phyloP scores from a whole-genome alignment of 2,113 vertebrate species.

The Lampris megalopsis region DNA sequence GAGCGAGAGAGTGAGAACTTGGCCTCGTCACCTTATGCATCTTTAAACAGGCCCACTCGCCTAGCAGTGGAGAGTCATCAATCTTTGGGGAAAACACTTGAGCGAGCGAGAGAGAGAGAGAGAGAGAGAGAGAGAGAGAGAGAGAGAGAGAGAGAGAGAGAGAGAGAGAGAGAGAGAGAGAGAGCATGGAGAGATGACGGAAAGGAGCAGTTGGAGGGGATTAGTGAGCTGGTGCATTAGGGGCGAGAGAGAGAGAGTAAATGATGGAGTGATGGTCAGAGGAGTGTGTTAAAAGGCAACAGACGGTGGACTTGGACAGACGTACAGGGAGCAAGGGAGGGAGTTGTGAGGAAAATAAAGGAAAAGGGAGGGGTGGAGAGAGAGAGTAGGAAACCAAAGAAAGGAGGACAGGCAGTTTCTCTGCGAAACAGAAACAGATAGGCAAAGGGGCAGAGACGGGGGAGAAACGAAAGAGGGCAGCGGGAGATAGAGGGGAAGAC shows the following conservation, averaged over 20 bases:
- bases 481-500: not conserved
- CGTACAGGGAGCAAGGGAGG: not conserved
- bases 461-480: constrained; percentile 68
- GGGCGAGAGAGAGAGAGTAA: constrained; percentile 23
- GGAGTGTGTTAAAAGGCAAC: constrained; percentile 33
- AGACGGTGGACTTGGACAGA: constrained; percentile 11
- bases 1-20: constrained; percentile 52
- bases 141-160: constrained; percentile 56
- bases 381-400: constrained; percentile 30
- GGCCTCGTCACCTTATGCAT: constrained; percentile 83
- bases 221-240: constrained; percentile 53
- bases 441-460: constrained; percentile 58
- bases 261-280: constrained; percentile 50
- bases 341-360: not conserved
- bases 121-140: constrained; percentile 35
- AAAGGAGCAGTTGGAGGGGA: constrained; percentile 52
- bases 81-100: constrained; percentile 77
- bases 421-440: constrained; percentile 46
- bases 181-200: constrained; percentile 52
- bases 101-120: constrained; percentile 2
- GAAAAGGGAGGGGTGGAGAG: constrained; percentile 40
- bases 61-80: constrained; percentile 79
- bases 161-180: constrained; percentile 9
- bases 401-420: constrained; percentile 49
- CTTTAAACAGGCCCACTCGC: constrained; percentile 80